These are phyloP conservation scores for Cephalopachus bancanus DNA, from an alignment of 2,797 vertebrate species.

Conservation along the genomic window DNA sequence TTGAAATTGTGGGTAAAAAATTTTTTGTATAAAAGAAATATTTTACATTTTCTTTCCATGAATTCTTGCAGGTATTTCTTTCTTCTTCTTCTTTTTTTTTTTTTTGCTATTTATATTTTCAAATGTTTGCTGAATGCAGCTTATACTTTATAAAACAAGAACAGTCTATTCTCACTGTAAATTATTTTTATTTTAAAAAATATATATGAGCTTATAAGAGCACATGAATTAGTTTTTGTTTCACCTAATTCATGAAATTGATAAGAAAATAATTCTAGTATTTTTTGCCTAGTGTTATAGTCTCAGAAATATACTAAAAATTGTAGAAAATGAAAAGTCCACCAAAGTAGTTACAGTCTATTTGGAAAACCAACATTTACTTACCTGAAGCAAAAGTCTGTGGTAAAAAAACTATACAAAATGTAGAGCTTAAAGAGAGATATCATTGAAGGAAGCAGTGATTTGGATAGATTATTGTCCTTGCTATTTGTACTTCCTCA, in stretches of 20 bases:
- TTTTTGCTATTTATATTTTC: background rate
- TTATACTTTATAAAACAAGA: slow-evolving; percentile 1
- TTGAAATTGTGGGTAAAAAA: background rate
- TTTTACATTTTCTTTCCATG: background rate
- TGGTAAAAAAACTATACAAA: background rate
- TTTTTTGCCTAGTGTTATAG: background rate
- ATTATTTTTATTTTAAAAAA: background rate
- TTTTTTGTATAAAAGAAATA: background rate
- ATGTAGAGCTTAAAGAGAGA: background rate
- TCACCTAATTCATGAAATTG: background rate
- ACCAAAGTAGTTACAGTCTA: background rate
- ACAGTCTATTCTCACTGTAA: background rate
- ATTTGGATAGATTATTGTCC: background rate
- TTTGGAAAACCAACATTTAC: background rate
- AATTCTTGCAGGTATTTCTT: background rate
- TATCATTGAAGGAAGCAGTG: background rate
- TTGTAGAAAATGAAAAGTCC: background rate
- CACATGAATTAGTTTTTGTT: background rate
- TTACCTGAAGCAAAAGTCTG: background rate
- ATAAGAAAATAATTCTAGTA: background rate
- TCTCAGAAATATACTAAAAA: background rate
- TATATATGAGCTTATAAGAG: background rate
- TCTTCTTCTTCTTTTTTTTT: no score
- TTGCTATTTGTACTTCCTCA: background rate
- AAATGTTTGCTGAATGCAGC: background rate